Percentiles rank a stretch among this genome's conserved stretches.
Evolutionary conservation across 2,113 vertebrate species (phyloP).

Genomic region (Himantopus leucocephalus): DNA sequence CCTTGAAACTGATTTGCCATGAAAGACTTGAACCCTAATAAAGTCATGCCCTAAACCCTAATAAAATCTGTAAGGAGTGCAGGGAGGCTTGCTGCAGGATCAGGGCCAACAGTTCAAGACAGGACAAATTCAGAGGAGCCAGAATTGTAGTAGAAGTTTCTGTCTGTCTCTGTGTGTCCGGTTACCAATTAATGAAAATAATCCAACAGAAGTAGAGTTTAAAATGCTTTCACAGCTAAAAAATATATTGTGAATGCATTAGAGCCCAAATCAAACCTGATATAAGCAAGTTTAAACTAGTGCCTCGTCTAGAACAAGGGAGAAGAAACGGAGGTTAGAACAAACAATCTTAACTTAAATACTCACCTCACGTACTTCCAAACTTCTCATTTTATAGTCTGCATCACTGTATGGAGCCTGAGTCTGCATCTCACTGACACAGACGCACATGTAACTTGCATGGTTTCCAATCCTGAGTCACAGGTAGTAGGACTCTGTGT

Average conservation of each 20-base stretch:
- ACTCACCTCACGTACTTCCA: not conserved
- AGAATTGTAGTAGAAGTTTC: not conserved
- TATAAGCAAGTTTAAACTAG: not conserved
- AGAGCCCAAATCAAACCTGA: not conserved
- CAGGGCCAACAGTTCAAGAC: not conserved
- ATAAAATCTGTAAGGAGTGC: not conserved
- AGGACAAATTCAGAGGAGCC: not conserved
- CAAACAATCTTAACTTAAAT: not conserved
- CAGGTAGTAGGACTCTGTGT: not conserved
- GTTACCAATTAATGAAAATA: not conserved
- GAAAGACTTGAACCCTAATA: not conserved
- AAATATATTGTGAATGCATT: not conserved
- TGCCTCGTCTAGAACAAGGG: not conserved
- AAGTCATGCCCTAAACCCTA: not conserved
- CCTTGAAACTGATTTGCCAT: not conserved
- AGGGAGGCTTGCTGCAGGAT: not conserved
- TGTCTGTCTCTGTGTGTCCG: not conserved
- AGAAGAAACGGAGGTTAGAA: not conserved
- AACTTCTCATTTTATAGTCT: not conserved
- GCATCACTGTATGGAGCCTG: not conserved
- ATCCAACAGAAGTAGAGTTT: not conserved
- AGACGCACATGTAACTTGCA: not conserved
- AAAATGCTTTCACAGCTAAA: not conserved
- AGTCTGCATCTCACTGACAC: not conserved
- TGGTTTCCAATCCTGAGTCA: not conserved